Evolutionary conservation across 1,140 invertebrate genomes (phyloP).

Genomic region (Coptotermes formosanus): DNA sequence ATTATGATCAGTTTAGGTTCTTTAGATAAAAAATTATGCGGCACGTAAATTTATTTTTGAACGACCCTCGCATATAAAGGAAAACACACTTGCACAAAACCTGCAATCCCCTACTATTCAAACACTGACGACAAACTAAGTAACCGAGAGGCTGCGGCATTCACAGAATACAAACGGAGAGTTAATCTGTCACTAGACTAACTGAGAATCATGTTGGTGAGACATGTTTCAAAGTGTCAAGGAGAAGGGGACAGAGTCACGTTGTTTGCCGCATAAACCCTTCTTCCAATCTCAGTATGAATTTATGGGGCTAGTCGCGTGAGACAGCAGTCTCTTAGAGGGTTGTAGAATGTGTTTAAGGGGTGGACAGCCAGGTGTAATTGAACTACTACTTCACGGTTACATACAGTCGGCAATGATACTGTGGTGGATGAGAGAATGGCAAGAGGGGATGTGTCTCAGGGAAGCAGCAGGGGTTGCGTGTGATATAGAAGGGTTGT

Average conservation of each 20-base stretch:
- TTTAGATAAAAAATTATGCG: too few relatives aligned
- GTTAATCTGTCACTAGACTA: background rate
- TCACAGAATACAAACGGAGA: background rate
- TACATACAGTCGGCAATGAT: background rate
- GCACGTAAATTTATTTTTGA: too few relatives aligned
- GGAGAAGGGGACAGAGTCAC: background rate
- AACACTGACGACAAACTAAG: too few relatives aligned
- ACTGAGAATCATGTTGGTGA: background rate
- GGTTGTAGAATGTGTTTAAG: background rate
- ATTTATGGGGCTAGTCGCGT: constrained; percentile 9
- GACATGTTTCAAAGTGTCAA: background rate
- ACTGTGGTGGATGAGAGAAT: background rate
- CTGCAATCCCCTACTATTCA: too few relatives aligned
- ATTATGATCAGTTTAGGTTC: too few relatives aligned
- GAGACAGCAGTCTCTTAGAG: background rate
- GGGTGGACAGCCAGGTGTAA: constrained; percentile 12
- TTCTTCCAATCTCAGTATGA: background rate
- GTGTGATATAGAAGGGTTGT: background rate
- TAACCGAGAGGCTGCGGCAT: background rate
- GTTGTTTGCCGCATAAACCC: background rate
- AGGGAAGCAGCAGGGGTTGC: background rate
- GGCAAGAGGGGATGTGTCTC: background rate
- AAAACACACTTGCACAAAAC: too few relatives aligned
- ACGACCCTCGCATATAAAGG: too few relatives aligned
- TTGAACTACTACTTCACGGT: background rate